phyloP scores from a whole-genome alignment of 2,113 vertebrate genomes.

The Elaphurus davidianus region DNA sequence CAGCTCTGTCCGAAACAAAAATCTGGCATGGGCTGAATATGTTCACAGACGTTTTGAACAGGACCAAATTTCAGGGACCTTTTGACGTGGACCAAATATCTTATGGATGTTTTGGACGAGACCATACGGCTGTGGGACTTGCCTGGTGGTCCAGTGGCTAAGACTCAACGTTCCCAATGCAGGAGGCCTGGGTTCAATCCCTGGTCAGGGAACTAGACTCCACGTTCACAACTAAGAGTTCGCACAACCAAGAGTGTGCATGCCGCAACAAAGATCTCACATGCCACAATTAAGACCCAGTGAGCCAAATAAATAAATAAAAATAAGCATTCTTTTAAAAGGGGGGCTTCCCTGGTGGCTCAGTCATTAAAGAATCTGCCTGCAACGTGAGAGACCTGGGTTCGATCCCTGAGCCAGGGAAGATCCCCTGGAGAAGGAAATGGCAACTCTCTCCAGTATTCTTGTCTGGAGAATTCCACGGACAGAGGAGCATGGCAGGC shows the following conservation, averaged over 20 bases:
- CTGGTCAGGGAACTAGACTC: background rate
- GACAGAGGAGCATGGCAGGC: background rate
- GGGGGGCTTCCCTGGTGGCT: background rate
- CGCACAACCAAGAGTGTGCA: background rate
- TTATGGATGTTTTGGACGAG: background rate
- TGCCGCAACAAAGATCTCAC: background rate
- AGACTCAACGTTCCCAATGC: background rate
- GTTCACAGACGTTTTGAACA: background rate
- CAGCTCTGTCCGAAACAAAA: background rate
- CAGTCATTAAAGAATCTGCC: background rate
- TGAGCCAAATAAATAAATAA: background rate
- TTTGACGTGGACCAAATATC: background rate
- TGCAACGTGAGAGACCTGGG: background rate
- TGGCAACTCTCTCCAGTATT: background rate
- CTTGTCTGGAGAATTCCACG: background rate
- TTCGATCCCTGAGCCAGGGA: background rate
- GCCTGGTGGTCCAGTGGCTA: background rate
- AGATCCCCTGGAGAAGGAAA: background rate
- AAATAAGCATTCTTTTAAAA: background rate
- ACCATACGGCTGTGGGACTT: background rate
- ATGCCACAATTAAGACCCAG: fast-evolving
- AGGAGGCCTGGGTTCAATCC: background rate
- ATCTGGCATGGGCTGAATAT: background rate
- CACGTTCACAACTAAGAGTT: background rate
- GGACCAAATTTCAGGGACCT: background rate